Evolutionary conservation across 1,140 invertebrate species (phyloP).

Genomic region (Drosophila miranda): DNA sequence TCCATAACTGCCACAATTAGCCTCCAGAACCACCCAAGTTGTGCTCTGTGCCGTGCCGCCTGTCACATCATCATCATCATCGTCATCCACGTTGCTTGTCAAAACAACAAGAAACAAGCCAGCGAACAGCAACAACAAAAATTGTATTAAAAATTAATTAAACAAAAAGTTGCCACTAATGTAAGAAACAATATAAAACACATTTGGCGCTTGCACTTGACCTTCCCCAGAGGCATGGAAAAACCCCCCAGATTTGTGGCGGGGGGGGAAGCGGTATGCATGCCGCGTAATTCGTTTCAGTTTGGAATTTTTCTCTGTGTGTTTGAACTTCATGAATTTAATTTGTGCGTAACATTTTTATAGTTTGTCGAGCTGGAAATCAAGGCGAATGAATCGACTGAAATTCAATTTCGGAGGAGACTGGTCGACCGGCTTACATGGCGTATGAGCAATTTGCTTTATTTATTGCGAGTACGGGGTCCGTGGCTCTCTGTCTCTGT

Average conservation of each 20-base stretch:
- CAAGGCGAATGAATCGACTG: conserved; percentile 46
- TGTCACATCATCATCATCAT: conserved; percentile 42
- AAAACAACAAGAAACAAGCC: conserved; percentile 22
- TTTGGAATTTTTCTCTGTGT: conserved; percentile 30
- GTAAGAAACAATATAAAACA: conserved; percentile 50
- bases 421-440: conserved; percentile 35
- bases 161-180: conserved; percentile 44
- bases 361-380: conserved; percentile 35
- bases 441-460: conserved; percentile 43
- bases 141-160: conserved; percentile 50
- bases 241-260: not conserved
- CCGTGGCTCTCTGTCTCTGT: not conserved
- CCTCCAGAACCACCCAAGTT: conserved; percentile 46
- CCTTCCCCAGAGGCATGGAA: conserved; percentile 30
- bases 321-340: conserved; percentile 47
- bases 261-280: conserved; percentile 8
- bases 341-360: conserved; percentile 46
- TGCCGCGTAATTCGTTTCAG: conserved; percentile 40
- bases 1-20: conserved; percentile 37
- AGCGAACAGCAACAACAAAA: conserved; percentile 1
- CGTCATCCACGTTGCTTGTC: conserved; percentile 12
- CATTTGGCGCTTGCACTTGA: conserved; percentile 51
- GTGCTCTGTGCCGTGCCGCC: conserved; percentile 23
- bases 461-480: conserved; percentile 7
- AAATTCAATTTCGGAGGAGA: conserved; percentile 37